These are phyloP conservation scores for Eristalinus sepulchralis DNA, from an alignment of 2,888 invertebrate genomes.

Conservation along the genomic window DNA sequence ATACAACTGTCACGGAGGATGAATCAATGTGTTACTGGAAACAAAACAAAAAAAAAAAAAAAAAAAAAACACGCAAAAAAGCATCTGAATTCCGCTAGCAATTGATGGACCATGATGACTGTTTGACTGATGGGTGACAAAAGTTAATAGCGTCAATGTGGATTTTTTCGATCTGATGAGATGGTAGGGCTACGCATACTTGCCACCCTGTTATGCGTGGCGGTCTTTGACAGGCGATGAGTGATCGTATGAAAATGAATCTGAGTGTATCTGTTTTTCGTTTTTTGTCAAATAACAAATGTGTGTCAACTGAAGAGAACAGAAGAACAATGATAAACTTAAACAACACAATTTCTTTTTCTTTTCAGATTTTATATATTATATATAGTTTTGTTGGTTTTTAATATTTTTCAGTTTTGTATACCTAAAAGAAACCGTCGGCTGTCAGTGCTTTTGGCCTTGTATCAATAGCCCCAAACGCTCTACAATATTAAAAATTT, in stretches of 20 bases:
- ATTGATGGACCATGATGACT: conserved; percentile 27
- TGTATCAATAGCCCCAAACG: conserved; percentile 79
- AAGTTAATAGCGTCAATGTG: conserved; percentile 19
- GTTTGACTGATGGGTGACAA: conserved; percentile 26
- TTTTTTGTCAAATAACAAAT: conserved; percentile 51
- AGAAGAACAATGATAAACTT: conserved; percentile 38
- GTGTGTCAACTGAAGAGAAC: conserved; percentile 41
- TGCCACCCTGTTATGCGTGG: background rate
- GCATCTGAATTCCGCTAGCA: conserved; percentile 46
- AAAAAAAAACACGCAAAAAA: conserved; percentile 15
- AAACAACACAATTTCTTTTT: conserved; percentile 48
- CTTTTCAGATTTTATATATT: background rate
- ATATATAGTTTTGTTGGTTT: background rate
- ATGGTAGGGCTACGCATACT: conserved; percentile 33
- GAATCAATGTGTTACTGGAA: conserved; percentile 2
- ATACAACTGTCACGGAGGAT: conserved; percentile 3
- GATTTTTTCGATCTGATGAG: conserved; percentile 2
- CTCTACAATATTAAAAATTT: conserved; percentile 76
- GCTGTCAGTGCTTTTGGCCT: conserved; percentile 81
- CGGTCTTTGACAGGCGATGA: conserved; percentile 34
- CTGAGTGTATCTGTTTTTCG: conserved; percentile 18
- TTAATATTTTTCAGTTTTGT: conserved; percentile 53
- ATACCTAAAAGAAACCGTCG: conserved; percentile 81
- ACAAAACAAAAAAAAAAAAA: conserved; percentile 23
- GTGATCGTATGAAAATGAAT: conserved; percentile 44